A percentile compares a stretch with the other conserved stretches of the same genome.
Conservation (phyloP, 2,888 invertebrate species). For the Macrostomum cliftonense region DNA sequence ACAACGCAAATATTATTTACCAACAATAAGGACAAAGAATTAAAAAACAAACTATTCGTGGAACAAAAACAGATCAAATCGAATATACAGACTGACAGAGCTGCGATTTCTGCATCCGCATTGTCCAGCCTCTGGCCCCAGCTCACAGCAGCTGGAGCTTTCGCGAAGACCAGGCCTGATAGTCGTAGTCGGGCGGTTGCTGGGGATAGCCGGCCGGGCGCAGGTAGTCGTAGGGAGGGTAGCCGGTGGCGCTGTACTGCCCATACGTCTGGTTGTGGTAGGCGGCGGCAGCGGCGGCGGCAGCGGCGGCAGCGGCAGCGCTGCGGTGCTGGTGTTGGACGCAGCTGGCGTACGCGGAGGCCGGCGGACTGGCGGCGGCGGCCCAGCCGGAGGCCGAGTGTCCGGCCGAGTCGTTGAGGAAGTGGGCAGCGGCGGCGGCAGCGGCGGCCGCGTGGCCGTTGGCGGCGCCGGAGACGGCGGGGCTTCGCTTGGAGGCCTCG, state of each 20-base stretch:
- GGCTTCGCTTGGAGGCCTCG: slow-evolving; percentile 15
- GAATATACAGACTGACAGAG: too few relatives aligned
- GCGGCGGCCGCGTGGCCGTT: slow-evolving; percentile 20
- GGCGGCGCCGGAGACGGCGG: slow-evolving; percentile 19
- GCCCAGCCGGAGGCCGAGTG: slow-evolving; percentile 14
- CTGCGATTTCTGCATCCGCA: too few relatives aligned
- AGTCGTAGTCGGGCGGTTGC: slow-evolving; percentile 38
- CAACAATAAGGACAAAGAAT: too few relatives aligned
- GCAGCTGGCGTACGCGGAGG: slow-evolving; percentile 3
- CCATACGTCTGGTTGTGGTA: background rate
- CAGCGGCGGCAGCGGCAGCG: background rate
- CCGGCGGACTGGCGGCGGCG: slow-evolving; percentile 4
- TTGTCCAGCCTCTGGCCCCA: too few relatives aligned
- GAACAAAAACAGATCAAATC: too few relatives aligned
- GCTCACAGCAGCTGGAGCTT: too few relatives aligned
- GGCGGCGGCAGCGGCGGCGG: background rate
- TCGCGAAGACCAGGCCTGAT: too few relatives aligned
- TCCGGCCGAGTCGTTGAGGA: slow-evolving; percentile 20
- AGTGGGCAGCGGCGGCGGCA: slow-evolving; percentile 19
- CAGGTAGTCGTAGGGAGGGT: slow-evolving; percentile 23
- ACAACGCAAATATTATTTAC: too few relatives aligned
- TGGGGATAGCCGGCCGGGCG: slow-evolving; percentile 26
- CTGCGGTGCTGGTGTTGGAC: slow-evolving; percentile 13
- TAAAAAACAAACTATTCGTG: too few relatives aligned
- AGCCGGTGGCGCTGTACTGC: slow-evolving; percentile 16